These are phyloP conservation scores for Epinephelus malabaricus DNA, from an alignment of 2,797 vertebrate species.

Conservation along the genomic window DNA sequence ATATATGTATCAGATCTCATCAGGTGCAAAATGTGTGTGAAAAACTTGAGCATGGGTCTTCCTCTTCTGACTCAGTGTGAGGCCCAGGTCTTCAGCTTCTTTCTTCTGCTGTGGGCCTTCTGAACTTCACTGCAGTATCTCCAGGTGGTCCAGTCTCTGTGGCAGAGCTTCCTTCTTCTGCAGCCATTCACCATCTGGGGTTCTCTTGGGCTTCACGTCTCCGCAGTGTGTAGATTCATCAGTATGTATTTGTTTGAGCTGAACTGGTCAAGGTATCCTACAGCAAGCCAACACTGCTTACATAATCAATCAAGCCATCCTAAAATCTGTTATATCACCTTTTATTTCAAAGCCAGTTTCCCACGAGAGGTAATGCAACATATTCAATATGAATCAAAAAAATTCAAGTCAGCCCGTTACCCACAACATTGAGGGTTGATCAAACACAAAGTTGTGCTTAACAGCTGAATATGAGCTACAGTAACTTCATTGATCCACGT, in stretches of 20 bases:
- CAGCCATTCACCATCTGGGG: slow-evolving; percentile 31
- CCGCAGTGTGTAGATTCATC: slow-evolving; percentile 37
- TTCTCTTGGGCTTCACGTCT: slow-evolving; percentile 29
- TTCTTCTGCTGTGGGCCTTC: slow-evolving; percentile 53
- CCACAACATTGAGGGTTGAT: slow-evolving; percentile 46
- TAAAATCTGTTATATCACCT: slow-evolving; percentile 85
- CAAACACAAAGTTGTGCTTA: slow-evolving; percentile 32
- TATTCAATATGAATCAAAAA: slow-evolving; percentile 79
- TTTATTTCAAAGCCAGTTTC: slow-evolving; percentile 88
- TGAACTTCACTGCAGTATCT: slow-evolving; percentile 51
- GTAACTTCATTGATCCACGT: slow-evolving; percentile 27
- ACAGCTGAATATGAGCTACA: slow-evolving; percentile 47
- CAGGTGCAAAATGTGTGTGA: slow-evolving; percentile 49
- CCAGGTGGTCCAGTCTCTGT: slow-evolving; percentile 48
- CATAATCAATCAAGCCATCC: slow-evolving; percentile 87
- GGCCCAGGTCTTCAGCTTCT: slow-evolving; percentile 53
- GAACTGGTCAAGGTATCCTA: slow-evolving; percentile 70
- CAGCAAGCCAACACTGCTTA: slow-evolving; percentile 82
- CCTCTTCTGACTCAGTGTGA: slow-evolving; percentile 53
- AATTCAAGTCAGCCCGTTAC: slow-evolving; percentile 47
- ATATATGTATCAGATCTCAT: slow-evolving; percentile 36
- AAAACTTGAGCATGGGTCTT: slow-evolving; percentile 7
- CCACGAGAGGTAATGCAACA: slow-evolving; percentile 74
- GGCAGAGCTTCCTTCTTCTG: slow-evolving; percentile 4
- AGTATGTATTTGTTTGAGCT: slow-evolving; percentile 47